Base-by-base conservation (phyloP, 2,888 invertebrate genomes). In the Willowsia nigromaculata region DNA sequence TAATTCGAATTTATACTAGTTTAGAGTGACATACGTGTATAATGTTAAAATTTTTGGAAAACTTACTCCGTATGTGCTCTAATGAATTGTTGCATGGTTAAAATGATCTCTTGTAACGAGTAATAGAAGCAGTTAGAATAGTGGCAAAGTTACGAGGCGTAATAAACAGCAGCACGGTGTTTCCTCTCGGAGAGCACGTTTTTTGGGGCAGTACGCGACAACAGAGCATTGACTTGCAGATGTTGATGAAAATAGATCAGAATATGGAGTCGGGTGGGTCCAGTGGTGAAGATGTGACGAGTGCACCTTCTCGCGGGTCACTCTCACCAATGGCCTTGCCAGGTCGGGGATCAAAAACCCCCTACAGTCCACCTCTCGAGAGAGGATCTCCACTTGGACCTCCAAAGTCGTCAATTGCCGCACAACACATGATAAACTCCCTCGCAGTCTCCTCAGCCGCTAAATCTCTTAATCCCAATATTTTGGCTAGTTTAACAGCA, bases 391-490 rank as follows among this genome's bases (percentile, higher is more conserved):
- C 95, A 62, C 94, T 93, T 50, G 92, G 95, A 92, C 95, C 96
- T 95, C 96, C 96, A 90, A 97, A 97, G 92, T 94, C 97, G 94
- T 97, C 97, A 93, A 97, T 97, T 85, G 97, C 97, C 47, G 86
- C 85, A n/a, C 95, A 97, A 92, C 97, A 97, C 50, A 95, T 97
- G 93, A 95, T 97, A 93, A 97, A 97, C 93, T 97, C 97, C 88
- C 94, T 97, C 93, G 95, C 95, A 47, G 95, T 90, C 30, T 90
- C 92, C 6, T 92, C 92, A 2, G 90, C 92, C 11, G 92, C 91
- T 1, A 93, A 93, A 59, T 91, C 92, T 25, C 91, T 93, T 86
- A 91, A 92, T 53, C 93, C 92, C n/a, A 92, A 92, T 33, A 92
- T 93, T 56, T 68, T 93, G 83, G 93, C 93, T 27, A 92, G 92